These are phyloP conservation scores for Colletes latitarsis DNA, from an alignment of 1,140 invertebrate genomes.

Conservation along the genomic window DNA sequence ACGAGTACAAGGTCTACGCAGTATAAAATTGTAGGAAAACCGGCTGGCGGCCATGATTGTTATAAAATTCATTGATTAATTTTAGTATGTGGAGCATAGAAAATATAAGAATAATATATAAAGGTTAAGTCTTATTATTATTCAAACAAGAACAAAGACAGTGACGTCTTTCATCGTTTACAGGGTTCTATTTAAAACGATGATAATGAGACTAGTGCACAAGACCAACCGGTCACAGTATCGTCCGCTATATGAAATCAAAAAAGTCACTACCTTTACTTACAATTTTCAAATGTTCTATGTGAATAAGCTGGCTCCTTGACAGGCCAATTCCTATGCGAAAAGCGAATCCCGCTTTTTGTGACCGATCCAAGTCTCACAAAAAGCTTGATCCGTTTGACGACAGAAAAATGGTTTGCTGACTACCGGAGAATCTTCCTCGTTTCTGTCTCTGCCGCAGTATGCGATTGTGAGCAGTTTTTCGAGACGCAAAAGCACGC, in stretches of 20 bases:
- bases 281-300: constrained; percentile 65
- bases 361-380: constrained; percentile 81
- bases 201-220: background rate
- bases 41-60: constrained; percentile 76
- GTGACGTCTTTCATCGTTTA: background rate
- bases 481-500: constrained; percentile 41
- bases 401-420: constrained; percentile 78
- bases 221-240: constrained; percentile 54
- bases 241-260: constrained; percentile 57
- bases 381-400: constrained; percentile 82
- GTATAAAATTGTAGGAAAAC: constrained; percentile 53
- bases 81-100: constrained; percentile 43
- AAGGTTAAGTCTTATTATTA: constrained; percentile 3
- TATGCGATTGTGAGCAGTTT: constrained; percentile 47
- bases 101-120: constrained; percentile 30
- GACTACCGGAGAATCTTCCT: constrained; percentile 69
- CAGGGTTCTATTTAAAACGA: constrained; percentile 34
- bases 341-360: constrained; percentile 82
- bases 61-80: constrained; percentile 73
- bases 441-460: constrained; percentile 62
- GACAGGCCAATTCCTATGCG: constrained; percentile 79
- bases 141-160: background rate
- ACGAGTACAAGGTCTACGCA: constrained; percentile 12
- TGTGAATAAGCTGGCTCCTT: constrained; percentile 52
- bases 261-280: constrained; percentile 59